A percentile compares a stretch with the other conserved stretches of the same genome.
Conservation (phyloP, 2,797 vertebrate genomes). For the Echiichthys vipera region DNA sequence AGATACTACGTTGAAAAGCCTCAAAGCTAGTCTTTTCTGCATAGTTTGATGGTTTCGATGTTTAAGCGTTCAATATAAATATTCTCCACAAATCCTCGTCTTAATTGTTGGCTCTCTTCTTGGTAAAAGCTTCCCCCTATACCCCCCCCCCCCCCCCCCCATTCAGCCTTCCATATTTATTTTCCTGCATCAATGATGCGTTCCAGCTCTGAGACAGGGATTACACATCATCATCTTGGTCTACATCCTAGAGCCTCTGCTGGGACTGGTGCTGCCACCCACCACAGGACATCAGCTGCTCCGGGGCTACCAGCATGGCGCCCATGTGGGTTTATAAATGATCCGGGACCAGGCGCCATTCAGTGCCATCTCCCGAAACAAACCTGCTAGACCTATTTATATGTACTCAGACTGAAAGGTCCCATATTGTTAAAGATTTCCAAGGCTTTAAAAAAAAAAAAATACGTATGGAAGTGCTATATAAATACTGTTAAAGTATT, state of each 20-base stretch:
- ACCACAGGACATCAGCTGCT: constrained; percentile 52
- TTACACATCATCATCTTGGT: constrained; percentile 77
- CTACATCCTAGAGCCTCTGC: constrained; percentile 70
- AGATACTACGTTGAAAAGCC: not conserved
- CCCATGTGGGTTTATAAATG: constrained; percentile 74
- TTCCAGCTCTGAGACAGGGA: constrained; percentile 67
- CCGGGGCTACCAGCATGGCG: constrained; percentile 78
- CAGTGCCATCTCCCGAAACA: constrained; percentile 41
- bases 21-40: not conserved
- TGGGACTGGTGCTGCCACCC: constrained; percentile 71
- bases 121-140: constrained; percentile 46
- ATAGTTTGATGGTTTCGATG: not conserved
- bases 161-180: constrained; percentile 74
- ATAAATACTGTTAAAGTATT: too few relatives aligned
- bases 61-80: constrained; percentile 1
- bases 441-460: too few relatives aligned
- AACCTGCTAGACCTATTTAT: not conserved
- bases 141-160: constrained; percentile 35
- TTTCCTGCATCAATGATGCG: constrained; percentile 62
- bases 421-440: too few relatives aligned
- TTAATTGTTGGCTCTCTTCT: constrained; percentile 30
- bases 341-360: constrained; percentile 81
- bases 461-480: too few relatives aligned
- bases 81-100: not conserved
- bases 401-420: too few relatives aligned